Conservation (phyloP, 2,888 invertebrate genomes). For the Embidobia sp. region DNA sequence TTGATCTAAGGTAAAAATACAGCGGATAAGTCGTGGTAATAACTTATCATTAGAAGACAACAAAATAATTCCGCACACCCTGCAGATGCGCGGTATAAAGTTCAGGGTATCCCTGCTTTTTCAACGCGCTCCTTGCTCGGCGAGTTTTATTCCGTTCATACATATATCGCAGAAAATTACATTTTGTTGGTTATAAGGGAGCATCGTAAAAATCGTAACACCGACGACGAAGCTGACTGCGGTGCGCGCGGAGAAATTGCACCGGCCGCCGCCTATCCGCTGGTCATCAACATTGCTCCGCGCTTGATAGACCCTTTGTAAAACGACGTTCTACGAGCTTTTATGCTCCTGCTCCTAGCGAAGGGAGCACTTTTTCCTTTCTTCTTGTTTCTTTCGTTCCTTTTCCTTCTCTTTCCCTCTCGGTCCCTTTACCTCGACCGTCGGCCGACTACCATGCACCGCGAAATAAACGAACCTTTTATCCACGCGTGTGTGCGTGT, state of each 20-base stretch:
- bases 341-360: slow-evolving; percentile 72
- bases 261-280: slow-evolving; percentile 74
- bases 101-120: slow-evolving; percentile 35
- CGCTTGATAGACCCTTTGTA: slow-evolving; percentile 80
- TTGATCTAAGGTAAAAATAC: background rate
- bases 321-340: slow-evolving; percentile 77
- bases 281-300: slow-evolving; percentile 78
- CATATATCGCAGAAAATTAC: slow-evolving; percentile 78
- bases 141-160: slow-evolving; percentile 47
- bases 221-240: slow-evolving; percentile 72
- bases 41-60: slow-evolving; percentile 32
- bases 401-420: slow-evolving; percentile 38
- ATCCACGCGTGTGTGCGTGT: slow-evolving; percentile 30
- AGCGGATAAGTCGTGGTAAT: slow-evolving; percentile 9
- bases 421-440: slow-evolving; percentile 12
- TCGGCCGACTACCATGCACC: slow-evolving; percentile 56
- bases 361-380: slow-evolving; percentile 65
- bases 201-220: slow-evolving; percentile 79
- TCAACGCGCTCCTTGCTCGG: slow-evolving; percentile 29
- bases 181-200: slow-evolving; percentile 78
- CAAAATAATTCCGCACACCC: slow-evolving; percentile 26
- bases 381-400: slow-evolving; percentile 46
- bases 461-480: slow-evolving; percentile 65
- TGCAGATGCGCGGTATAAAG: slow-evolving; percentile 12
- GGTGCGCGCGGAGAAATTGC: slow-evolving; percentile 76